Evolutionary conservation across 1,140 invertebrate species (phyloP).

Genomic region (Hyphantria cunea): DNA sequence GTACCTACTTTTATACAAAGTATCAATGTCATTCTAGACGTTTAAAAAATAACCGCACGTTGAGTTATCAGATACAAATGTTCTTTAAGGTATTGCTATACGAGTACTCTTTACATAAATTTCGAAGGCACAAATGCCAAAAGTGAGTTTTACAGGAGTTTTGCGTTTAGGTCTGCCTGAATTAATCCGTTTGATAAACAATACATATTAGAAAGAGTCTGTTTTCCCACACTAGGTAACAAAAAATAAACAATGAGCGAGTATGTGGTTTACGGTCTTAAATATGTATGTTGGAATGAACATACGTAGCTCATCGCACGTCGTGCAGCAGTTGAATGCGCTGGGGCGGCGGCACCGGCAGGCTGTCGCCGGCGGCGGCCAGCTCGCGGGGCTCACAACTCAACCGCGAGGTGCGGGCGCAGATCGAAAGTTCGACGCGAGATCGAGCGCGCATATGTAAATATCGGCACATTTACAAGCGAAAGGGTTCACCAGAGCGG

Average conservation of each 20-base stretch:
- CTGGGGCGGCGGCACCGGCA: constrained; percentile 63
- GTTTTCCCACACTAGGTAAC: not conserved
- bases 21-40: too few relatives aligned
- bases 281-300: constrained; percentile 31
- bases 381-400: constrained; percentile 55
- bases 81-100: too few relatives aligned
- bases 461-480: constrained; percentile 81
- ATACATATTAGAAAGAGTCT: too few relatives aligned
- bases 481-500: constrained; percentile 81
- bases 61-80: too few relatives aligned
- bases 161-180: too few relatives aligned
- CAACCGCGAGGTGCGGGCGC: constrained; percentile 53
- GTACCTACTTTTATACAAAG: too few relatives aligned
- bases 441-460: constrained; percentile 80
- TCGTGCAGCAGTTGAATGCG: constrained; percentile 64
- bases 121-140: too few relatives aligned
- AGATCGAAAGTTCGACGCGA: constrained; percentile 79
- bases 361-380: constrained; percentile 45
- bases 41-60: too few relatives aligned
- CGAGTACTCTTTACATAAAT: too few relatives aligned
- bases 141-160: too few relatives aligned
- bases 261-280: constrained; percentile 1
- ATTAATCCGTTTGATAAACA: too few relatives aligned
- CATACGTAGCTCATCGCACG: constrained; percentile 78
- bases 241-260: not conserved